Conservation (phyloP, 2,797 vertebrate species). For the Gambusia yucatana region DNA sequence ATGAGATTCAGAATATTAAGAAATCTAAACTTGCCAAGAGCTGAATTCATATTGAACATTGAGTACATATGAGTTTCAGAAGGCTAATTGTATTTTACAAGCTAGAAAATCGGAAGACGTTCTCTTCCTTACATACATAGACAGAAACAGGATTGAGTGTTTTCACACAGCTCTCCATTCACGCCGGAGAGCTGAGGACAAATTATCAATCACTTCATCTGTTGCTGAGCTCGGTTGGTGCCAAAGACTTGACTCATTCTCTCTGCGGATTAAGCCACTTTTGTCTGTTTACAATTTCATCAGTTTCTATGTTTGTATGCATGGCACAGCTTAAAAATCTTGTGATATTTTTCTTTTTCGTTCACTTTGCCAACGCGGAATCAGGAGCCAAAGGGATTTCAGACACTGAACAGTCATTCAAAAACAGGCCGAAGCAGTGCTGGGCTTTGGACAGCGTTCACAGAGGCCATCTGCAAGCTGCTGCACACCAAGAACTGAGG, state of each 20-base stretch:
- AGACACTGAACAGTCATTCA: slow-evolving; percentile 76
- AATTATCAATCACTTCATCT: slow-evolving; percentile 76
- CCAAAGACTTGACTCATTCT: slow-evolving; percentile 66
- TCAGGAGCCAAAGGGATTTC: slow-evolving; percentile 75
- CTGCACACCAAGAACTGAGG: slow-evolving; percentile 67
- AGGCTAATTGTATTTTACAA: slow-evolving; percentile 35
- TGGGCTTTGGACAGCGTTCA: slow-evolving; percentile 75
- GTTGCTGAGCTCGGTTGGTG: slow-evolving; percentile 56
- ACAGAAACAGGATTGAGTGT: slow-evolving; percentile 24
- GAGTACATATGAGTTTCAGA: slow-evolving; percentile 20
- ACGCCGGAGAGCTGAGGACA: slow-evolving; percentile 42
- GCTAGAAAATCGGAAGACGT: slow-evolving; percentile 21
- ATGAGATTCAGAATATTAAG: slow-evolving; percentile 52
- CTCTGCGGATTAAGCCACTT: slow-evolving; percentile 70
- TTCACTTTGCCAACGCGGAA: slow-evolving; percentile 70
- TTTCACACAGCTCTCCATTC: slow-evolving; percentile 63
- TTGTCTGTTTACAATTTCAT: slow-evolving; percentile 79
- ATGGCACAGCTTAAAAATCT: slow-evolving; percentile 71
- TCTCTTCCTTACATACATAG: slow-evolving; percentile 23
- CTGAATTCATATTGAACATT: slow-evolving; percentile 55
- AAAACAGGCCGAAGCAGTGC: slow-evolving; percentile 75
- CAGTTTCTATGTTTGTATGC: slow-evolving; percentile 73
- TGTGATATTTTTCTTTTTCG: slow-evolving; percentile 56
- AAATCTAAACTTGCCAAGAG: slow-evolving; percentile 35
- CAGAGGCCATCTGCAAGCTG: slow-evolving; percentile 80